Base-by-base conservation (phyloP, 2,888 invertebrate species). In the Philopedon plagiatum region DNA sequence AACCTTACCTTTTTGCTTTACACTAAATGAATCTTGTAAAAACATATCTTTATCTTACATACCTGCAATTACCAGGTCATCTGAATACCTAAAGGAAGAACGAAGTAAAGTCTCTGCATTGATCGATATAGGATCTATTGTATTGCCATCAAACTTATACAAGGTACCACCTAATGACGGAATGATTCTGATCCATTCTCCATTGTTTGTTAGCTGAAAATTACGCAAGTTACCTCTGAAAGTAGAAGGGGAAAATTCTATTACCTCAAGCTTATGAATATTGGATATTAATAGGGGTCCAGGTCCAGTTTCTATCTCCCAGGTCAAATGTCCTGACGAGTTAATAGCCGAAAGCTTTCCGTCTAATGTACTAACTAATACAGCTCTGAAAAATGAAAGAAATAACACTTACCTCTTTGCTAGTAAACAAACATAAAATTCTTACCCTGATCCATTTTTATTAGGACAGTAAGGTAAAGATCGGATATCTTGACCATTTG, bases 91-190 rank as follows among this genome's bases (percentile, higher is more conserved):
- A 83, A 94, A 94, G 0, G 97, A 95, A 0, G 97, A 93, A 68
- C 93, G 93, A 3, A 98, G 87, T 21, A 99, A 88, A 77, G 93
- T 91, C 65, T 97, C 97, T 0, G 95, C 94, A 44, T 93, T 92
- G 75, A 98, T 90, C 0, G 97, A 97, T 73, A 96, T 87, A 0
- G 95, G 92, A 85, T 97, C 95, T 56, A 98, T 90, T 73, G 91
- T 92, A 72, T 94, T 92, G 0, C 96, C 97, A 84, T 97, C 95
- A 84, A 97, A 94, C 84, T 95, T 94, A 86, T 97, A 99, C 57
- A 99, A 88, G 2, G 93, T 92, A 1, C 99, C 99, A 80, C 93
- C 94, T 8, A 99, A 87, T 0, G 98, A 97, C 0, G 98, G 99
- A 80, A 99, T 96, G 82, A 98, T 89, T 56, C 95, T 90, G 15